A percentile compares a stretch with the other conserved stretches of the same genome.
Conservation (phyloP, 2,888 invertebrate species). For the Ctena decussata region DNA sequence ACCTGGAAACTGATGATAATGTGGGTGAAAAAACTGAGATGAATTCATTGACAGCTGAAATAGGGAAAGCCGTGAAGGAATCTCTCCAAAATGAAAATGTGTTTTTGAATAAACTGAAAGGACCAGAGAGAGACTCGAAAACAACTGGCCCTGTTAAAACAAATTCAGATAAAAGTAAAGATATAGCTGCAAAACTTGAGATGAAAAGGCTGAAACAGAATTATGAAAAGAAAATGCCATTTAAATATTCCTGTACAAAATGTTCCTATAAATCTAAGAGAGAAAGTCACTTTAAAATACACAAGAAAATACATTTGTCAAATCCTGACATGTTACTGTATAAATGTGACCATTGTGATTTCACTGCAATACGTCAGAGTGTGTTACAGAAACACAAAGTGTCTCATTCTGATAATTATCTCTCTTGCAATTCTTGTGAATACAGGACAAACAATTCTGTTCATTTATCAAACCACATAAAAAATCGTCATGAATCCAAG, state of each 20-base stretch:
- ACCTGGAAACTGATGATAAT: neutral
- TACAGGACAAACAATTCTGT: conserved; percentile 79
- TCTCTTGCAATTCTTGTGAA: conserved; percentile 80
- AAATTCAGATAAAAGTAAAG: neutral
- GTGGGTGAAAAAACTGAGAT: neutral
- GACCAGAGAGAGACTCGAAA: neutral
- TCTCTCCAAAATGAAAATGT: neutral
- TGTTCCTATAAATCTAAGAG: conserved; percentile 88
- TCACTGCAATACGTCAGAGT: conserved; percentile 85
- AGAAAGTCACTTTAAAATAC: conserved; percentile 86
- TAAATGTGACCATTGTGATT: conserved; percentile 85
- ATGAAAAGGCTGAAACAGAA: conserved; percentile 68
- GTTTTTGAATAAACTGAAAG: neutral
- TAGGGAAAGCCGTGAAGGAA: neutral
- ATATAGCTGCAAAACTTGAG: neutral
- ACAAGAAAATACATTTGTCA: conserved; percentile 84
- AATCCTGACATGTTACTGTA: conserved; percentile 70
- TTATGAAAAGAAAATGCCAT: conserved; percentile 89
- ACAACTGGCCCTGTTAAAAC: neutral
- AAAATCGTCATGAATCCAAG: neutral
- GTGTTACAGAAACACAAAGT: conserved; percentile 86
- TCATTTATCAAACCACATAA: neutral
- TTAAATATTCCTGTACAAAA: conserved; percentile 86
- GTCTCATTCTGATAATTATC: conserved; percentile 79
- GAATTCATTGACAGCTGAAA: neutral